phyloP scores from a whole-genome alignment of 2,797 vertebrate genomes.

The Calcarius lapponicus region DNA sequence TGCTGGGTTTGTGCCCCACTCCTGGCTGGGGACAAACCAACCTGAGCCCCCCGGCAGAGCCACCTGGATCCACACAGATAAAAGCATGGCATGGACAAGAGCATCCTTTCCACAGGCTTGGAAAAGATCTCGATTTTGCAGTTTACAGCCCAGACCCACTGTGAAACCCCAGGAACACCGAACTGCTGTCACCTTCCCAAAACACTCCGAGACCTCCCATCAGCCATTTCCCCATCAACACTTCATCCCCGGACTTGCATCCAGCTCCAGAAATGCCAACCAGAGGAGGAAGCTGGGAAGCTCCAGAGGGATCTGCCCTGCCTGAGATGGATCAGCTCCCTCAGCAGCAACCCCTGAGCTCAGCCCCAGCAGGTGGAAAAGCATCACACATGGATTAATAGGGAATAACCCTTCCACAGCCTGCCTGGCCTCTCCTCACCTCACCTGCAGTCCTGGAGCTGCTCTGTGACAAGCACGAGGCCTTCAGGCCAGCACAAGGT shows the following conservation, averaged over 20 bases:
- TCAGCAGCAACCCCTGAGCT: neutral
- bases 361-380: neutral
- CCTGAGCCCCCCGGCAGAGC: accelerated
- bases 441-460: neutral
- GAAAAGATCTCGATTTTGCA: accelerated
- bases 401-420: too few relatives aligned
- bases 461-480: accelerated
- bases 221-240: accelerated
- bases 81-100: accelerated
- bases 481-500: neutral
- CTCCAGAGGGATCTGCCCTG: accelerated
- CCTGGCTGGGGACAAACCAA: accelerated
- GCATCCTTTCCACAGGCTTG: accelerated
- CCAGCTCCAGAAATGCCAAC: neutral
- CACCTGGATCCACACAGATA: neutral
- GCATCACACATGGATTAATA: accelerated
- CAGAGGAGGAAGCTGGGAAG: neutral
- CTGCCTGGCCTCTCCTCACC: neutral
- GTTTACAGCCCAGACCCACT: accelerated
- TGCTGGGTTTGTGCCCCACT: accelerated
- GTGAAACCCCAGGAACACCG: accelerated
- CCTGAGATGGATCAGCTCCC: neutral
- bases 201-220: accelerated
- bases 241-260: accelerated
- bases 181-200: accelerated